Evolutionary conservation across 2,797 vertebrate species (phyloP).

Genomic region (Macrochelys suwanniensis): DNA sequence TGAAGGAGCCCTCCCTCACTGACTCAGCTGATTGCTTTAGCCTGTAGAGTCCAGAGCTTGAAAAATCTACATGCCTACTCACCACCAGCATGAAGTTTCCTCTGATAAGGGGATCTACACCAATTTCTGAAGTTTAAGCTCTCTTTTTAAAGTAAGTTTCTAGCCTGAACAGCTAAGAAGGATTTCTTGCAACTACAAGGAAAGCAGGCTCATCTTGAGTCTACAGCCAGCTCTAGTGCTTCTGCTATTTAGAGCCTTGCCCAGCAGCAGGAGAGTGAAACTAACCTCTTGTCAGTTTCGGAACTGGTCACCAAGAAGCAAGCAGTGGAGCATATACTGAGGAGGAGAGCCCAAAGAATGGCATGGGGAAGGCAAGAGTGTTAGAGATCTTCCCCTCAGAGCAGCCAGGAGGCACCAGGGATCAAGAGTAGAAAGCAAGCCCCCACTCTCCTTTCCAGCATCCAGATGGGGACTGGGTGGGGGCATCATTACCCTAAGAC

Average conservation of each 20-base stretch:
- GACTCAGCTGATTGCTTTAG: not conserved
- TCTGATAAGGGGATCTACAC: not conserved
- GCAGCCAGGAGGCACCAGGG: not conserved
- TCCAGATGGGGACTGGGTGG: not conserved
- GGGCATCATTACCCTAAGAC: not conserved
- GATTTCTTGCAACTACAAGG: conserved; percentile 42
- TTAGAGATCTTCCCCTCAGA: not conserved
- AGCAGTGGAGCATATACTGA: not conserved
- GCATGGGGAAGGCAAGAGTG: too few relatives aligned
- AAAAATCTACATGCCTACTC: conserved; percentile 40
- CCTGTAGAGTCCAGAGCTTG: not conserved
- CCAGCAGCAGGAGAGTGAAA: not conserved
- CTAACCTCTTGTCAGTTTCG: not conserved
- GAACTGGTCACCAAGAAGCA: not conserved
- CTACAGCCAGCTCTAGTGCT: not conserved
- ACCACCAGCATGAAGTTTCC: not conserved
- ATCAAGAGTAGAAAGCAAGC: not conserved
- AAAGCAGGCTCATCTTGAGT: conserved; percentile 26
- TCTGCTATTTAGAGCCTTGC: not conserved
- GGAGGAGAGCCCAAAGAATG: not conserved
- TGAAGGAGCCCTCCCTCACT: not conserved
- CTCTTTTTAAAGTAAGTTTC: conserved; percentile 36
- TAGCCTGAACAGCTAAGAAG: not conserved
- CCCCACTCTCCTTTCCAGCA: not conserved
- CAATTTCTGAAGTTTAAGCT: conserved; percentile 9